Evolutionary conservation across 2,888 invertebrate genomes (phyloP).

Genomic region (Drosophila austrosaltans): DNA sequence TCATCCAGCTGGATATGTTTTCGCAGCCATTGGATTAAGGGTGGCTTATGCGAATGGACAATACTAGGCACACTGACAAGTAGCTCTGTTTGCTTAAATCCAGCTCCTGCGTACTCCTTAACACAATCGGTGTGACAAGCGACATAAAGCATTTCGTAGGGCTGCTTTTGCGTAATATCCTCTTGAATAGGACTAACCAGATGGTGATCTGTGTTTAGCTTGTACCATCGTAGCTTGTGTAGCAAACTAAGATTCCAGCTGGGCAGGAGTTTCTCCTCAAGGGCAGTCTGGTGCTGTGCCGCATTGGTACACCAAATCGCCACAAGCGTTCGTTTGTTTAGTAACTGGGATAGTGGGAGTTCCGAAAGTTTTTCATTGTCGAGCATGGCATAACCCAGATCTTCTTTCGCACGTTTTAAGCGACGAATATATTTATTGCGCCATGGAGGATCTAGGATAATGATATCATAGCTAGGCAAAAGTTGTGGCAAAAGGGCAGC

Average conservation of each 20-base stretch:
- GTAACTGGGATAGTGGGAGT: slow-evolving; percentile 88
- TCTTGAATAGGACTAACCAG: slow-evolving; percentile 87
- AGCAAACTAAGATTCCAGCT: slow-evolving; percentile 89
- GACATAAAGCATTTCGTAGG: slow-evolving; percentile 92
- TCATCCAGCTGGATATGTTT: slow-evolving; percentile 82
- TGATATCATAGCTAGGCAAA: slow-evolving; percentile 88
- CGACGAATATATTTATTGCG: slow-evolving; percentile 96
- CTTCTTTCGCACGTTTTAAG: slow-evolving; percentile 86
- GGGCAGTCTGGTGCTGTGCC: slow-evolving; percentile 87
- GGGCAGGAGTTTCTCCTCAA: slow-evolving; percentile 90
- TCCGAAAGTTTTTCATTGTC: slow-evolving; percentile 89
- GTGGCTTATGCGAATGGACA: slow-evolving; percentile 98
- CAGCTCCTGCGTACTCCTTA: slow-evolving; percentile 33
- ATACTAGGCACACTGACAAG: slow-evolving; percentile 94
- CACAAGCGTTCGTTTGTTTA: slow-evolving; percentile 87
- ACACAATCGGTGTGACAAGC: slow-evolving; percentile 82
- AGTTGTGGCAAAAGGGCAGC: slow-evolving; percentile 85
- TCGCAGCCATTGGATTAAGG: slow-evolving; percentile 87
- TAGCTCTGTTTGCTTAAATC: slow-evolving; percentile 85
- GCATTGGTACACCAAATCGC: slow-evolving; percentile 97
- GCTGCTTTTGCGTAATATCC: slow-evolving; percentile 87
- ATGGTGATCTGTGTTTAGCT: slow-evolving; percentile 86
- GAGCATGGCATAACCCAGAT: slow-evolving; percentile 89
- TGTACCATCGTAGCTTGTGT: slow-evolving; percentile 93
- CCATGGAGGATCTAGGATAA: slow-evolving; percentile 98